A percentile compares a stretch with the other conserved stretches of the same genome.
Conservation (phyloP, 1,140 invertebrate genomes). For the Wiebesia pumilae region DNA sequence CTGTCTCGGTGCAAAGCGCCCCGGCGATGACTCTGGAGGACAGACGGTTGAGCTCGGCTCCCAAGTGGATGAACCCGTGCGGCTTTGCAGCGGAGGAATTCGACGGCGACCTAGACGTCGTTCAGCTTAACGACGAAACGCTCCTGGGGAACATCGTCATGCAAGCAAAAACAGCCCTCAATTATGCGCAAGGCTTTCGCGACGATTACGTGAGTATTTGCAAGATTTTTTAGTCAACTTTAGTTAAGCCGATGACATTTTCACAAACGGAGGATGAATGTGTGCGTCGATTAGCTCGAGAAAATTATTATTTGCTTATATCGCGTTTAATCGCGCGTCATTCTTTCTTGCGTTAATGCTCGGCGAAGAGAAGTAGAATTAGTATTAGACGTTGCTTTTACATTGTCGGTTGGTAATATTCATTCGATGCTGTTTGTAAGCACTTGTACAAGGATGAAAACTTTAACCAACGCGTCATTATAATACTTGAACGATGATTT, state of each 20-base stretch:
- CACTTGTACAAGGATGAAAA: too few species aligned
- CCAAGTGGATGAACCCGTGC: slow-evolving; percentile 77
- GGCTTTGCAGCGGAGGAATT: slow-evolving; percentile 69
- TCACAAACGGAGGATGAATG: too few species aligned
- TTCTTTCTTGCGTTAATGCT: too few species aligned
- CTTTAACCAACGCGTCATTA: too few species aligned
- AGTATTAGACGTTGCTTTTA: too few species aligned
- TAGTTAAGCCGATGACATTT: too few species aligned
- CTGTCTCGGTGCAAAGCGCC: slow-evolving; percentile 66
- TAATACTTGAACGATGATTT: not conserved
- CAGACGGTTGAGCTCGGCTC: slow-evolving; percentile 59
- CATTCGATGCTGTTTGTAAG: too few species aligned
- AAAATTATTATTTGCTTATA: too few species aligned
- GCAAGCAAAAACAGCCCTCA: slow-evolving; percentile 72
- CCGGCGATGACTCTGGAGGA: slow-evolving; percentile 65
- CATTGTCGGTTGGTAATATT: too few species aligned
- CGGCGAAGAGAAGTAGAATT: too few species aligned
- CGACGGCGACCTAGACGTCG: slow-evolving; percentile 63
- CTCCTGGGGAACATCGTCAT: slow-evolving; percentile 72
- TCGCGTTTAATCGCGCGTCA: too few species aligned
- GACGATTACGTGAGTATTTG: slow-evolving; percentile 75
- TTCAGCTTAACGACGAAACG: slow-evolving; percentile 66
- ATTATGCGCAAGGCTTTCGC: slow-evolving; percentile 71
- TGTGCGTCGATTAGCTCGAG: too few species aligned
- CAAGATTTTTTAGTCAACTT: not conserved